Percentiles rank a stretch among this genome's conserved stretches.
Conservation (phyloP, 2,797 vertebrate genomes). For the Hafferia zeledoni region DNA sequence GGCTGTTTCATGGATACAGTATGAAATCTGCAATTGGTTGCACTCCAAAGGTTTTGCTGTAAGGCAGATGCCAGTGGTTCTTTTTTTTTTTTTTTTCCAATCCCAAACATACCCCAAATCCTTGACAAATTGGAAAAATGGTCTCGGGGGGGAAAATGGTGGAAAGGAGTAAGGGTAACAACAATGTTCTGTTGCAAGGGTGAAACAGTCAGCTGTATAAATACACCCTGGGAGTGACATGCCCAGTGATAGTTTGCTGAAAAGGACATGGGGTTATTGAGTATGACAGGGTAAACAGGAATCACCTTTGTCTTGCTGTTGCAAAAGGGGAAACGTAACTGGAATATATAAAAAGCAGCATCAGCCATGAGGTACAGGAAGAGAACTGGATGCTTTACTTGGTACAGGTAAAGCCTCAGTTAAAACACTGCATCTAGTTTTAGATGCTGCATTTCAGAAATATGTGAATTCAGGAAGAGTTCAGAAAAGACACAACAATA, state of each 20-base stretch:
- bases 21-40: neutral
- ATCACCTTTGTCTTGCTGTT: neutral
- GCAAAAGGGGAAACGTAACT: neutral
- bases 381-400: neutral
- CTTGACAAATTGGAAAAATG: neutral
- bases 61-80: neutral
- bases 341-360: neutral
- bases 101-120: fast-evolving
- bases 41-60: neutral
- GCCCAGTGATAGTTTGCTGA: neutral
- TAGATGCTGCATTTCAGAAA: neutral
- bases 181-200: neutral
- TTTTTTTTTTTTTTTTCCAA: neutral
- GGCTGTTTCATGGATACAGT: neutral
- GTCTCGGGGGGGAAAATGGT: fast-evolving
- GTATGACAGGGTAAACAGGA: neutral
- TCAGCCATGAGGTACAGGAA: fast-evolving
- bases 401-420: neutral
- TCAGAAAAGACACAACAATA: neutral
- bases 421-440: neutral
- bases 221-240: neutral
- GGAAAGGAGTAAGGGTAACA: neutral
- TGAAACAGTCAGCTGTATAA: neutral
- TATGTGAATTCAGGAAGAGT: neutral
- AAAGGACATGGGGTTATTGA: neutral